These are phyloP conservation scores for Bostrychus sinensis DNA, from an alignment of 2,113 vertebrate genomes.

Conservation along the genomic window DNA sequence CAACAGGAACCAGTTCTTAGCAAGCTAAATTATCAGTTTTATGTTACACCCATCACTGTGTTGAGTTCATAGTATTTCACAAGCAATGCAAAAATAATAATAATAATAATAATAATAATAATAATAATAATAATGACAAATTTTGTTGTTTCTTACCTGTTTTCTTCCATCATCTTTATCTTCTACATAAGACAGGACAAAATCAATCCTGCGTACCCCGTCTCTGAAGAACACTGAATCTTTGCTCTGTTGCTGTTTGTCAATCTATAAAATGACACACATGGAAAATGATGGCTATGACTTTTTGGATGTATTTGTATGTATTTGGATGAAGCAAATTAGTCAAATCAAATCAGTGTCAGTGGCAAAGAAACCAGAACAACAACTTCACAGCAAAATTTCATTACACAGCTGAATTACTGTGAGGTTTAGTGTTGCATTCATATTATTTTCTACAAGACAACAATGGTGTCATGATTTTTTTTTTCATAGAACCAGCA, in stretches of 20 bases:
- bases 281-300: too few species aligned
- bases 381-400: slow-evolving; percentile 1
- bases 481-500: too few species aligned
- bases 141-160: slow-evolving; percentile 81
- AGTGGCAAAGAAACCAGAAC: not conserved
- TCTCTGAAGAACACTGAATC: slow-evolving; percentile 96
- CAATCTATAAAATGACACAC: slow-evolving; percentile 50
- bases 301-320: too few species aligned
- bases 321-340: slow-evolving; percentile 7
- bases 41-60: not conserved
- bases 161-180: slow-evolving; percentile 90
- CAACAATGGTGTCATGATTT: too few species aligned
- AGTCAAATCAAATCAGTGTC: not conserved
- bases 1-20: slow-evolving; percentile 11
- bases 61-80: not conserved
- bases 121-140: too few species aligned
- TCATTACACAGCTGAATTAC: not conserved
- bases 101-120: too few species aligned
- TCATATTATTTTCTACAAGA: not conserved
- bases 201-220: slow-evolving; percentile 91
- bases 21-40: not conserved
- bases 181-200: slow-evolving; percentile 91
- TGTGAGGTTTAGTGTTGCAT: not conserved
- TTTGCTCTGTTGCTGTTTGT: slow-evolving; percentile 76
- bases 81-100: not conserved